Evolutionary conservation across 2,797 vertebrate species (phyloP).

Genomic region (Hydrolagus colliei): DNA sequence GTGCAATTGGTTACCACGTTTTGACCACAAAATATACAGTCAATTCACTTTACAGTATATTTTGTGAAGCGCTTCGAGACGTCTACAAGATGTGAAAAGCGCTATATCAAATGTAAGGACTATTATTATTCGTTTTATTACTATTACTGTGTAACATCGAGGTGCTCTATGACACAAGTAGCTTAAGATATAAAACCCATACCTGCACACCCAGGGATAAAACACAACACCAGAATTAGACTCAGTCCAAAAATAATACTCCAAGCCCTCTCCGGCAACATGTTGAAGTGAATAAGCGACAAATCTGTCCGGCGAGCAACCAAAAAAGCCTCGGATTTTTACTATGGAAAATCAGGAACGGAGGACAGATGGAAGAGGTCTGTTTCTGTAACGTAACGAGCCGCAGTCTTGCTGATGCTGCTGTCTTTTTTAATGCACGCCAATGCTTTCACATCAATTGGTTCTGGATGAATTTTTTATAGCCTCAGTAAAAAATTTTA

Average conservation of each 20-base stretch:
- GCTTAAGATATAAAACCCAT: background rate
- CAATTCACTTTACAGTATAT: no score
- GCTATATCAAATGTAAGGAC: no score
- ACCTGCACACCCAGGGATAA: constrained; percentile 4
- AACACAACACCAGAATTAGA: background rate
- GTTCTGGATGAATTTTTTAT: background rate
- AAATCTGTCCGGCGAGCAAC: background rate
- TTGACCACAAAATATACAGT: no score
- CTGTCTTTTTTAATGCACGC: background rate
- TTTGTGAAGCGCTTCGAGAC: no score
- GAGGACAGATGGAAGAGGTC: background rate
- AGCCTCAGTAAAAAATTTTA: background rate
- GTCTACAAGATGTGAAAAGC: no score
- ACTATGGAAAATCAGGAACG: background rate
- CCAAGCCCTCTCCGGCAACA: background rate
- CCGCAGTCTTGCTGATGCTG: background rate
- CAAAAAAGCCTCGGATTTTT: background rate
- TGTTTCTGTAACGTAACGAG: no score
- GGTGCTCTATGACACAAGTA: background rate
- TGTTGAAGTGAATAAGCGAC: background rate
- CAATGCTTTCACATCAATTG: constrained; percentile 1
- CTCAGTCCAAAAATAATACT: background rate
- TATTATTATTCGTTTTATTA: no score
- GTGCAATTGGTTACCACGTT: no score
- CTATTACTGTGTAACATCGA: background rate